Percentiles rank a stretch among this genome's conserved stretches.
Conservation (phyloP, 1,140 invertebrate genomes). For the Lepidostoma basale region DNA sequence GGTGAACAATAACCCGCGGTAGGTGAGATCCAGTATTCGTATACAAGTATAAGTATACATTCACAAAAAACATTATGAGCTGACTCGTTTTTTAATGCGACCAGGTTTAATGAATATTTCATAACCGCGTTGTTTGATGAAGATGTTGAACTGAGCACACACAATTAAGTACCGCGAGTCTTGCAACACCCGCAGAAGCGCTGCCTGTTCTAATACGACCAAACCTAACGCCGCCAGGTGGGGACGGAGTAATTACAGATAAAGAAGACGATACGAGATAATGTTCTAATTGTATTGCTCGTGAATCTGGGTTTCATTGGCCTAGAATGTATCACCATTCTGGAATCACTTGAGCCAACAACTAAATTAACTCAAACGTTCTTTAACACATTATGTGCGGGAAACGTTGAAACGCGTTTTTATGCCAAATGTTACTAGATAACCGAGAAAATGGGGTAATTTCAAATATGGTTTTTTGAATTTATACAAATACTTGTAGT, state of each 20-base stretch:
- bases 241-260: background rate
- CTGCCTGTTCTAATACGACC: background rate
- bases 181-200: background rate
- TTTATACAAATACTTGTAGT: no score
- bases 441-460: no score
- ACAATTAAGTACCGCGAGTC: background rate
- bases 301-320: background rate
- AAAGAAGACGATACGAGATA: background rate
- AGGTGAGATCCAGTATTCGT: no score
- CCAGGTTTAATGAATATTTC: conserved; percentile 7
- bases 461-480: no score
- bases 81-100: background rate
- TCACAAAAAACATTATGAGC: no score
- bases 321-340: background rate
- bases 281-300: background rate
- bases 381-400: background rate
- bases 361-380: background rate
- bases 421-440: no score
- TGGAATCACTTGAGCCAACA: conserved; percentile 15
- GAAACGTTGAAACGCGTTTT: no score
- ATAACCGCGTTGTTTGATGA: conserved; percentile 19
- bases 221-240: background rate
- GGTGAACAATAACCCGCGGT: no score
- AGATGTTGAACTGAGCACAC: conserved; percentile 23
- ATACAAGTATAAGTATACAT: no score